Conservation (phyloP, 2,113 vertebrate genomes). For the Mus pahari region DNA sequence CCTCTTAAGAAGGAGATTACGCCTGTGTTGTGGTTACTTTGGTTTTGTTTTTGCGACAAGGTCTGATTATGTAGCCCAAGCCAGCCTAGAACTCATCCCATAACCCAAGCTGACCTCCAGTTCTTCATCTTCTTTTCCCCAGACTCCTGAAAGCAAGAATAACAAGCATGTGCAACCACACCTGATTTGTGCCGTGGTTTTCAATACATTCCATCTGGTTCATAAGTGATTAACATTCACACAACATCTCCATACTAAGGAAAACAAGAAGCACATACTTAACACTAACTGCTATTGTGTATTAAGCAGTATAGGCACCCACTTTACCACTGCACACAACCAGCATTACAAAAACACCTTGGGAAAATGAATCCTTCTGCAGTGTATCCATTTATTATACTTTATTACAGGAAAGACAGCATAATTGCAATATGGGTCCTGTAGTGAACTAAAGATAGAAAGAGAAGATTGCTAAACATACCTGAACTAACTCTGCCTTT, state of each 20-base stretch:
- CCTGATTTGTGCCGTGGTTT: neutral
- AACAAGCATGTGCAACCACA: neutral
- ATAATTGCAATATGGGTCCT: neutral
- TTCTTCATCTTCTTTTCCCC: neutral
- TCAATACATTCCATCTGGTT: neutral
- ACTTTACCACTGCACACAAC: conserved; percentile 30
- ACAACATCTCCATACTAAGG: neutral
- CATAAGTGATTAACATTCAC: neutral
- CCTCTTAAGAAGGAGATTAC: neutral
- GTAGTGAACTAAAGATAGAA: conserved; percentile 34
- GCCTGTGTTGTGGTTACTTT: neutral
- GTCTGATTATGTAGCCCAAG: neutral
- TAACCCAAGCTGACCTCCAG: neutral
- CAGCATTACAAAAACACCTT: conserved; percentile 43
- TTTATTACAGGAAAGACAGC: conserved; percentile 52
- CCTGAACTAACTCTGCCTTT: conserved; percentile 92
- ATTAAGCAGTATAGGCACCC: conserved; percentile 24
- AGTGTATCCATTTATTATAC: conserved; percentile 41
- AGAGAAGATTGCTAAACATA: conserved; percentile 80
- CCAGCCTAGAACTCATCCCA: neutral
- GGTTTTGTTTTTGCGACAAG: neutral
- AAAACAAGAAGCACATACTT: neutral
- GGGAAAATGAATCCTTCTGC: conserved; percentile 41
- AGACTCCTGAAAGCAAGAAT: neutral
- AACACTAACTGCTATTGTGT: neutral